A percentile compares a stretch with the other conserved stretches of the same genome.
These are phyloP conservation scores for Cantharis rustica DNA, from an alignment of 2,888 invertebrate species.

Conservation along the genomic window DNA sequence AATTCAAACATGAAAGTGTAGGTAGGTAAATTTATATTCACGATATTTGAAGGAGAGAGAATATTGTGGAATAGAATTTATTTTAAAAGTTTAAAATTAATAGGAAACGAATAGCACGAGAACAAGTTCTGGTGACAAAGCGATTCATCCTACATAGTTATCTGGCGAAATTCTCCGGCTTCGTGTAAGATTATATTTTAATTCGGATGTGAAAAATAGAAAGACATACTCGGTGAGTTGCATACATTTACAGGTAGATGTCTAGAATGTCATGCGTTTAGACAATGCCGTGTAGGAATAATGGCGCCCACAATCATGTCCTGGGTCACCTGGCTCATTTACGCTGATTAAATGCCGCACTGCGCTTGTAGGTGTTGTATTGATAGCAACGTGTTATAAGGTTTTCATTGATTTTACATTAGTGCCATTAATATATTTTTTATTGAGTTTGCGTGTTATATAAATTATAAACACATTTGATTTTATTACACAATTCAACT, in stretches of 20 bases:
- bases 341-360: slow-evolving; percentile 33
- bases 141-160: slow-evolving; percentile 30
- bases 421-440: slow-evolving; percentile 26
- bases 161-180: slow-evolving; percentile 25
- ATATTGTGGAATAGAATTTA: slow-evolving; percentile 20
- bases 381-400: slow-evolving; percentile 25
- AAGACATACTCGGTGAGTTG: slow-evolving; percentile 38
- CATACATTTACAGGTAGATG: slow-evolving; percentile 33
- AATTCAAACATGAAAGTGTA: not conserved
- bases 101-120: slow-evolving; percentile 24
- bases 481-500: not conserved
- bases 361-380: slow-evolving; percentile 29
- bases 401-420: slow-evolving; percentile 29
- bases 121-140: slow-evolving; percentile 27
- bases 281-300: slow-evolving; percentile 31
- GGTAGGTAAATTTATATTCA: slow-evolving; percentile 4
- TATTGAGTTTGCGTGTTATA: slow-evolving; percentile 10
- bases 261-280: slow-evolving; percentile 30
- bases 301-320: slow-evolving; percentile 32
- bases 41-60: slow-evolving; percentile 18
- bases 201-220: slow-evolving; percentile 41
- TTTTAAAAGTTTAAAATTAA: slow-evolving; percentile 13
- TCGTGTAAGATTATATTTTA: slow-evolving; percentile 43
- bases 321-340: slow-evolving; percentile 34
- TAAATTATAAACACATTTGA: slow-evolving; percentile 13